Evolutionary conservation across 2,797 vertebrate genomes (phyloP).

Genomic region (Acipenser oxyrinchus): DNA sequence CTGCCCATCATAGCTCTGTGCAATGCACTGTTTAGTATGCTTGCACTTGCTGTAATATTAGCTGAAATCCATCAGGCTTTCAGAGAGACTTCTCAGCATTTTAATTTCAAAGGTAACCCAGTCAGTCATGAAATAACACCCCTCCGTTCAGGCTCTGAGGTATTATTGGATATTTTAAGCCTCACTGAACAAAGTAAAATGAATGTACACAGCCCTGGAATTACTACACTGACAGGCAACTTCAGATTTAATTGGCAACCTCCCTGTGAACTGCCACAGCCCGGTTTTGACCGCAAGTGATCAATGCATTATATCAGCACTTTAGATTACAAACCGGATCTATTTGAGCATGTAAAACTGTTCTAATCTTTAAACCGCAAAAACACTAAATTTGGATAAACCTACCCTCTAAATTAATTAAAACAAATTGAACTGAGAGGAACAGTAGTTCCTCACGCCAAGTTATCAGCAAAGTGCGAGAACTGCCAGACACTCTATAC

Average conservation of each 20-base stretch:
- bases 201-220: conserved; percentile 49
- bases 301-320: conserved; percentile 27
- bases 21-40: conserved; percentile 37
- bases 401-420: no score
- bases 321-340: no score
- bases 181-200: conserved; percentile 52
- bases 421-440: no score
- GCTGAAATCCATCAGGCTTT: conserved; percentile 43
- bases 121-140: conserved; percentile 54
- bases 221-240: conserved; percentile 44
- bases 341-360: no score
- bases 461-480: no score
- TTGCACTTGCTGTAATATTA: conserved; percentile 33
- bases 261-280: conserved; percentile 36
- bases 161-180: conserved; percentile 62
- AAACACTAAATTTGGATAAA: no score
- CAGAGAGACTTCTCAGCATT: conserved; percentile 44
- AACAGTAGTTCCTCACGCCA: no score
- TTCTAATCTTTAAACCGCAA: no score
- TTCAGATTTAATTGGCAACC: conserved; percentile 49
- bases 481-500: no score
- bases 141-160: conserved; percentile 49
- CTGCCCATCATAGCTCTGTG: not conserved
- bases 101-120: conserved; percentile 48
- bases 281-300: conserved; percentile 24